Evolutionary conservation across 2,113 vertebrate species (phyloP).

Genomic region (Percopsis transmontana): DNA sequence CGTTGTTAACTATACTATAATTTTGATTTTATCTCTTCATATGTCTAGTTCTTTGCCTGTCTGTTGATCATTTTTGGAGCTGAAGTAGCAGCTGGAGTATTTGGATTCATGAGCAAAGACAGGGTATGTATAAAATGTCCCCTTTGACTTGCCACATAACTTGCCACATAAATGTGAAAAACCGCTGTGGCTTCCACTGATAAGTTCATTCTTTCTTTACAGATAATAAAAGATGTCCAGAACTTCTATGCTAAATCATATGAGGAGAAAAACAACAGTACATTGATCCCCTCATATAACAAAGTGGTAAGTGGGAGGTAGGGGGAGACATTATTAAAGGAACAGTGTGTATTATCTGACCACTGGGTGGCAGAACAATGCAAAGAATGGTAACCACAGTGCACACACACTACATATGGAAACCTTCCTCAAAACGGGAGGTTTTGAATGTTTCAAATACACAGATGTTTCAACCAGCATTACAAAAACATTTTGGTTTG

Average conservation of each 20-base stretch:
- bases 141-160: not conserved
- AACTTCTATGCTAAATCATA: slow-evolving; percentile 83
- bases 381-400: not conserved
- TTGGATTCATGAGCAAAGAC: slow-evolving; percentile 94
- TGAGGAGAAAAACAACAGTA: slow-evolving; percentile 74
- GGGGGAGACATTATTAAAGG: not conserved
- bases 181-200: not conserved
- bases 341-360: not conserved
- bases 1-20: no score
- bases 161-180: not conserved
- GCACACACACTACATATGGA: no score
- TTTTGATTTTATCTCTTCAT: slow-evolving; percentile 32
- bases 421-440: no score
- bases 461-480: not conserved
- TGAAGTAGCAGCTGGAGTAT: slow-evolving; percentile 93
- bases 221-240: slow-evolving; percentile 90
- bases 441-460: no score
- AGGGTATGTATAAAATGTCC: slow-evolving; percentile 70
- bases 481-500: no score
- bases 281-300: slow-evolving; percentile 59
- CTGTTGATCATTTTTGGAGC: slow-evolving; percentile 95
- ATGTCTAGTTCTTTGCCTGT: slow-evolving; percentile 90
- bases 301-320: slow-evolving; percentile 60
- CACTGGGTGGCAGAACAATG: not conserved
- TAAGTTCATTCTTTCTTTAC: slow-evolving; percentile 21